Percentiles rank a stretch among this genome's conserved stretches.
These are phyloP conservation scores for Pteruthius melanotis DNA, from an alignment of 2,113 vertebrate genomes.

Conservation along the genomic window DNA sequence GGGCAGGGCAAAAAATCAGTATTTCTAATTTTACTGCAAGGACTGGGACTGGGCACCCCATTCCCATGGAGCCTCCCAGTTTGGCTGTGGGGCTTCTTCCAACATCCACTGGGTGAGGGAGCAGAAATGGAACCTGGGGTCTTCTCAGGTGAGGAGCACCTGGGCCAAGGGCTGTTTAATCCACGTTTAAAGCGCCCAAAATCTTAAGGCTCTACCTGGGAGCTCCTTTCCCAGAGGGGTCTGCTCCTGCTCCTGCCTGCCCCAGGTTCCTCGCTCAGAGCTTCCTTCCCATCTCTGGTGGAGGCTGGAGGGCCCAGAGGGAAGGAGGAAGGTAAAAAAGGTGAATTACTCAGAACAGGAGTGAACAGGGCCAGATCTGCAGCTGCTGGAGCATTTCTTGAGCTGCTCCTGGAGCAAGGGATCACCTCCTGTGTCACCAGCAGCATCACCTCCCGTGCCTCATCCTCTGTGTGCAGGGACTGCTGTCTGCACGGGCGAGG, in stretches of 20 bases:
- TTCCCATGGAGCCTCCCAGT: background rate
- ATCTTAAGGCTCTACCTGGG: background rate
- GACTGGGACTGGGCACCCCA: fast-evolving
- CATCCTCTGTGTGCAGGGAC: background rate
- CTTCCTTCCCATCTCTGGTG: background rate
- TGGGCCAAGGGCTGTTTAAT: background rate
- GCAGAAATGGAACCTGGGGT: background rate
- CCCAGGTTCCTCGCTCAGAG: fast-evolving
- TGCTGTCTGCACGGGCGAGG: background rate
- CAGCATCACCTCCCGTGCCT: background rate
- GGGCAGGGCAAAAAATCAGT: fast-evolving
- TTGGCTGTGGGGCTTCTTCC: background rate
- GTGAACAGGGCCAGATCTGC: background rate
- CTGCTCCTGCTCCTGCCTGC: background rate
- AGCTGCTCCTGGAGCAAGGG: background rate
- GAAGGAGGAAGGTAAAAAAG: background rate
- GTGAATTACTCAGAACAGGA: background rate
- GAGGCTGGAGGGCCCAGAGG: background rate
- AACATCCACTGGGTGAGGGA: background rate
- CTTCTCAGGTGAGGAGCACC: background rate
- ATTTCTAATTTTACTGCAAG: background rate
- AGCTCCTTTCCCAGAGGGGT: background rate
- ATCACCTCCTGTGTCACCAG: fast-evolving
- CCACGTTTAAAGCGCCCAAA: background rate
- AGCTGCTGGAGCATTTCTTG: background rate